Base-by-base conservation (phyloP, 2,797 vertebrate species). In the Sandelia bainsii region DNA sequence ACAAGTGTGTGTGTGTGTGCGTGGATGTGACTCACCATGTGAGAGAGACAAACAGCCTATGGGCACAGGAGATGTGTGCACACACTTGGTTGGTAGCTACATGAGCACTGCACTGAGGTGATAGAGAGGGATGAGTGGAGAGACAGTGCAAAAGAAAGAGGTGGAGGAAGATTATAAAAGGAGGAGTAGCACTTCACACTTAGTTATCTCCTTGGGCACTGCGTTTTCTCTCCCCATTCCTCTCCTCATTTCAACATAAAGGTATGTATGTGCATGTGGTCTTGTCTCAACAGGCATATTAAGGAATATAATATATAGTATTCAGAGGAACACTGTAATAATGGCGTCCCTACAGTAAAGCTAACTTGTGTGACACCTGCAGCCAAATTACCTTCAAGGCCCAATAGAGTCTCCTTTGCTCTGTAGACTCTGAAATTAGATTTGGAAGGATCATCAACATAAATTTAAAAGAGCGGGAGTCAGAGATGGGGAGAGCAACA, bases 371-470 rank as follows among this genome's bases (percentile, higher is more conserved):
- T 40, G 72, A 87, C 72, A 89, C 87, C 82, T 89, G 82, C 87
- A 81, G 75, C 77, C 75, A 73, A 69, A 73, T 88, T 90, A 93
- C 92, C 90, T 93, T 92, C 91, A 91, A 87, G 87, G 74, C 73
- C 80, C 83, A 62, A 76, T 68, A 75, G 72, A 84, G 79, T 74
- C 71, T 49, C 71, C 62, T 32, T 73, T 13, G 23, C 67, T 78
- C 84, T 65, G 82, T 57, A 62, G 72, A 77, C 73, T 84, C 83
- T 68, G 52, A 78, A 87, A 91, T 92, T 84, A 86, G 82, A 90
- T 89, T 87, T 72, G 51, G 69, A 84, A 87, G 90, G 82, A 91
- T 90, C 87, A 90, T 90, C 90, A 90, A 84, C 90, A 89, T 87
- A 83, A 87, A 90, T 90, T 88, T 79, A 74, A 91, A 88, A 85